Evolutionary conservation across 2,888 invertebrate species (phyloP).

Genomic region (Latheticus oryzae): DNA sequence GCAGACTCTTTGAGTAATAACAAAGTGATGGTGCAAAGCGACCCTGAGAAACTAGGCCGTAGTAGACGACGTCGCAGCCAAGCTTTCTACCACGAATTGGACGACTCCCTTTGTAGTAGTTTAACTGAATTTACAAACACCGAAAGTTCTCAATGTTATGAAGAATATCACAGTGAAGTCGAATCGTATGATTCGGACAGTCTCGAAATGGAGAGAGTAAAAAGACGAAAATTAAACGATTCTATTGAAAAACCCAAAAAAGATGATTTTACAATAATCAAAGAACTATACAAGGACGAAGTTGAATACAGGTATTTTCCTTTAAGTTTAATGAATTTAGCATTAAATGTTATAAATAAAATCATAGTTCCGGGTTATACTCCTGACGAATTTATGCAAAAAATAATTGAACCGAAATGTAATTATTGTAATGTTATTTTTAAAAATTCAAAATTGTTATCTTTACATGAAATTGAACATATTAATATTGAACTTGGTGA

Average conservation of each 20-base stretch:
- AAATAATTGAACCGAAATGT: slow-evolving; percentile 55
- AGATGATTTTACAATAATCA: slow-evolving; percentile 36
- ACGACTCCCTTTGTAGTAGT: slow-evolving; percentile 60
- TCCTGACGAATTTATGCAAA: slow-evolving; percentile 46
- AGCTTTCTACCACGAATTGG: slow-evolving; percentile 56
- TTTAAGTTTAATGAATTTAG: slow-evolving; percentile 55
- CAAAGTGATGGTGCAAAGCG: slow-evolving; percentile 50
- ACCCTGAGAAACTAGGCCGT: slow-evolving; percentile 48
- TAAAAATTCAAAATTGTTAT: slow-evolving; percentile 56
- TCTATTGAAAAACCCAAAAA: slow-evolving; percentile 15
- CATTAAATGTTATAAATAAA: slow-evolving; percentile 59
- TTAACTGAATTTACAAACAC: slow-evolving; percentile 57
- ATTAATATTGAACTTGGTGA: slow-evolving; percentile 60
- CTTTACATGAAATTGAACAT: slow-evolving; percentile 60
- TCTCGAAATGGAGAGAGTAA: slow-evolving; percentile 35
- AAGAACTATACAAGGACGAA: slow-evolving; percentile 48
- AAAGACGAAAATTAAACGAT: slow-evolving; percentile 44
- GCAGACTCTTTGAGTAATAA: slow-evolving; percentile 56
- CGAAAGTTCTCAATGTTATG: slow-evolving; percentile 54
- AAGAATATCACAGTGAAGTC: slow-evolving; percentile 55
- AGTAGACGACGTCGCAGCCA: slow-evolving; percentile 55
- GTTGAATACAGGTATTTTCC: slow-evolving; percentile 57
- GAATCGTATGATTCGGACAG: slow-evolving; percentile 52
- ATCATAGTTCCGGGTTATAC: slow-evolving; percentile 56
- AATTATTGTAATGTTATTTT: slow-evolving; percentile 58